Percentiles rank a stretch among this genome's conserved stretches.
Evolutionary conservation across 1,140 invertebrate species (phyloP).

Genomic region (Pachyrhynchus sulphureomaculatus): DNA sequence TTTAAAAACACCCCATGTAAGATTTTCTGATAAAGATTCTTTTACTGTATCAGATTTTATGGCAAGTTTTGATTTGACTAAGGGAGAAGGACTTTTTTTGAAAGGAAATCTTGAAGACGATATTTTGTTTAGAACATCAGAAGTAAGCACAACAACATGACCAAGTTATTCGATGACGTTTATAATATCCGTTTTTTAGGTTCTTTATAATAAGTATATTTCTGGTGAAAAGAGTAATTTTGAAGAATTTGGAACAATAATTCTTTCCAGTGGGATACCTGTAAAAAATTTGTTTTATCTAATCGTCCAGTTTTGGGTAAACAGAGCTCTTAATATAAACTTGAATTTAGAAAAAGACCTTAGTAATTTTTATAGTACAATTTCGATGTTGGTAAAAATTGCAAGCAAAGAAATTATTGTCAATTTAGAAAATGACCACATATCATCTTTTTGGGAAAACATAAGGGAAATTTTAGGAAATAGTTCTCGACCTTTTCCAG

Average conservation of each 20-base stretch:
- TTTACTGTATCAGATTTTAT: conserved; percentile 52
- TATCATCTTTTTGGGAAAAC: conserved; percentile 73
- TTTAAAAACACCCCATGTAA: conserved; percentile 41
- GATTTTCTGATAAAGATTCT: conserved; percentile 41
- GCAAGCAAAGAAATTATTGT: conserved; percentile 50
- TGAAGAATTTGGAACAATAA: conserved; percentile 47
- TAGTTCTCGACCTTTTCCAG: conserved; percentile 68
- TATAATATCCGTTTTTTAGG: too few species aligned
- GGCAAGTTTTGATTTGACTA: conserved; percentile 60
- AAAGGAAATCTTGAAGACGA: conserved; percentile 51
- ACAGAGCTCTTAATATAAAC: conserved; percentile 55
- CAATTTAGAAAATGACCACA: conserved; percentile 61
- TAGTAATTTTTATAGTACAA: conserved; percentile 53
- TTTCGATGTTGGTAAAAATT: conserved; percentile 53
- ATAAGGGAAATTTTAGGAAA: conserved; percentile 69
- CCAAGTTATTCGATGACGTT: too few species aligned
- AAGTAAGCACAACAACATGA: conserved; percentile 42
- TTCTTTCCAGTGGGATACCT: conserved; percentile 55
- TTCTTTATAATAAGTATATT: conserved; percentile 64
- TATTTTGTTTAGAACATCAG: conserved; percentile 55
- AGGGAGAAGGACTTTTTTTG: conserved; percentile 46
- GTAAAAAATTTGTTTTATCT: conserved; percentile 63
- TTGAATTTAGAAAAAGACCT: conserved; percentile 54
- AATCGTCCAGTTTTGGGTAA: conserved; percentile 67
- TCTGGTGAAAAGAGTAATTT: conserved; percentile 54